These are phyloP conservation scores for Drosophila pandora DNA, from an alignment of 1,140 invertebrate species.

Conservation along the genomic window DNA sequence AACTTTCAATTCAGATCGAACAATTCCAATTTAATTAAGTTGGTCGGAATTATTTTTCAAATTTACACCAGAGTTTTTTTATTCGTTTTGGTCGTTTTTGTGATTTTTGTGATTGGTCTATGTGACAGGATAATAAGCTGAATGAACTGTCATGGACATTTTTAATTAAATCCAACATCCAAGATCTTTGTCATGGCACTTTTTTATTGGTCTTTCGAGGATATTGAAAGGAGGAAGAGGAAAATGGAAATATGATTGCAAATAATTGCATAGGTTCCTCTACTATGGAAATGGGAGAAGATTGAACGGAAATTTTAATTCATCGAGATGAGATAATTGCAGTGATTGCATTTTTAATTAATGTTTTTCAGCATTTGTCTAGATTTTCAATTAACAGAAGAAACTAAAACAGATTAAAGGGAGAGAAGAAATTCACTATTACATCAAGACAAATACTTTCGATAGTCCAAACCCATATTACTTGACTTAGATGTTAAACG, in stretches of 20 bases:
- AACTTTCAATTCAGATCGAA: slow-evolving; percentile 32
- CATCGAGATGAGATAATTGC: slow-evolving; percentile 65
- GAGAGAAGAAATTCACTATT: no score
- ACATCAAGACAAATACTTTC: slow-evolving; percentile 1
- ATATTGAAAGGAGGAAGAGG: slow-evolving; percentile 16
- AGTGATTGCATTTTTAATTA: slow-evolving; percentile 11
- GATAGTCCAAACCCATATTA: slow-evolving; percentile 10
- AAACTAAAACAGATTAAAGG: neutral
- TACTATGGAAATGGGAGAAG: slow-evolving; percentile 20
- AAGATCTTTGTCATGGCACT: slow-evolving; percentile 20
- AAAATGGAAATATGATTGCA: slow-evolving; percentile 51
- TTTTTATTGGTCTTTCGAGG: slow-evolving; percentile 47
- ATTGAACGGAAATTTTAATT: slow-evolving; percentile 2
- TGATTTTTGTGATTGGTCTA: neutral
- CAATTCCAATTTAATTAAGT: slow-evolving; percentile 52
- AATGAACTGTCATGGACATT: slow-evolving; percentile 52
- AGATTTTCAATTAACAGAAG: neutral
- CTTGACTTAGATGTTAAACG: neutral
- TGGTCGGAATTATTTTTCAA: slow-evolving; percentile 34
- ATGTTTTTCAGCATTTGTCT: neutral
- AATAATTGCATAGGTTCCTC: slow-evolving; percentile 58
- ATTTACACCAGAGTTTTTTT: slow-evolving; percentile 10
- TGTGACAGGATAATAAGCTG: slow-evolving; percentile 43
- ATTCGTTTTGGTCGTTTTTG: neutral
- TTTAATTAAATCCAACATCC: slow-evolving; percentile 69